Evolutionary conservation across 2,888 invertebrate genomes (phyloP).

Genomic region (Ypsolopha sequella): DNA sequence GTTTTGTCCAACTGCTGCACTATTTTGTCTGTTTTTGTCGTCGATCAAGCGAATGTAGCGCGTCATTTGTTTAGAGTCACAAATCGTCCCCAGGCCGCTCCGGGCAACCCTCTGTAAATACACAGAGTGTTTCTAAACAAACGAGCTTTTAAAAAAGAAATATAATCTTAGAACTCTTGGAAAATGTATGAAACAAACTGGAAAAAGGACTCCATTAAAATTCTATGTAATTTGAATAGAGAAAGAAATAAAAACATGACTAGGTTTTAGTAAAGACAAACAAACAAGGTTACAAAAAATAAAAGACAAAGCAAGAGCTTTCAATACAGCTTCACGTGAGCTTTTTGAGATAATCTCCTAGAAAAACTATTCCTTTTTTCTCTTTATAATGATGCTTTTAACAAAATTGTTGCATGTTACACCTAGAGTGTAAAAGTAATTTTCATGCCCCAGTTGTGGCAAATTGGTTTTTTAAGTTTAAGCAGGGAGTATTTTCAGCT

Average conservation of each 20-base stretch:
- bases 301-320: too few relatives aligned
- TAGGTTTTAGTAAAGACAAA: too few relatives aligned
- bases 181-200: too few relatives aligned
- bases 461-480: background rate
- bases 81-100: constrained; percentile 27
- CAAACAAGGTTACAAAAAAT: too few relatives aligned
- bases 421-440: background rate
- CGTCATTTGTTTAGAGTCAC: constrained; percentile 55
- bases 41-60: constrained; percentile 39
- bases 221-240: too few relatives aligned
- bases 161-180: background rate
- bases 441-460: background rate
- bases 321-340: too few relatives aligned
- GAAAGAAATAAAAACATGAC: too few relatives aligned
- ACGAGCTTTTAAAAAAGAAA: background rate
- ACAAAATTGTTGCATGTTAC: background rate
- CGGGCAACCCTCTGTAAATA: constrained; percentile 35
- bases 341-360: too few relatives aligned
- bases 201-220: too few relatives aligned
- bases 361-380: constrained; percentile 1
- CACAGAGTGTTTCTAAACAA: constrained; percentile 47
- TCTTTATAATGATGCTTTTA: background rate
- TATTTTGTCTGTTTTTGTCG: constrained; percentile 12
- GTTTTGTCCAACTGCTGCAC: too few relatives aligned
- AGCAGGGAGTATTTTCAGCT: background rate